phyloP scores from a whole-genome alignment of 1,140 invertebrate species.

The Argopecten irradians region DNA sequence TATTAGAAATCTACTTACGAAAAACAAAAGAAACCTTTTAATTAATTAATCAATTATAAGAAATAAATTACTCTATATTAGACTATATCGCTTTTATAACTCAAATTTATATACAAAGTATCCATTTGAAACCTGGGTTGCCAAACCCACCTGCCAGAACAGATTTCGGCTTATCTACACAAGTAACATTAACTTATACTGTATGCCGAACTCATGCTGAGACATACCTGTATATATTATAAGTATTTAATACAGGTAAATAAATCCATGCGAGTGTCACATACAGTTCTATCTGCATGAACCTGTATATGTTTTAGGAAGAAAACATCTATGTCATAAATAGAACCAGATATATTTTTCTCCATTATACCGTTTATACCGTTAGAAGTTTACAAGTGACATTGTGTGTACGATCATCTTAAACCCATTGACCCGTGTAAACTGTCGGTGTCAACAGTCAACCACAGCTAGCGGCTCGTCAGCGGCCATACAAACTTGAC shows the following conservation, averaged over 20 bases:
- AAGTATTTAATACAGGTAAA: neutral
- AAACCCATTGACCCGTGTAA: conserved; percentile 1
- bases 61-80: too few relatives aligned
- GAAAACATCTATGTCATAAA: neutral
- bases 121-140: too few relatives aligned
- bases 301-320: neutral
- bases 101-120: too few relatives aligned
- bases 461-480: neutral
- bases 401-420: neutral
- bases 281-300: neutral
- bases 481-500: neutral
- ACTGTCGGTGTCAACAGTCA: neutral
- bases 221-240: neutral
- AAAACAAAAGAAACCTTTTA: too few relatives aligned
- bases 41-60: too few relatives aligned
- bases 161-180: too few relatives aligned
- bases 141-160: neutral
- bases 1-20: too few relatives aligned
- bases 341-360: neutral
- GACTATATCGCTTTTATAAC: too few relatives aligned
- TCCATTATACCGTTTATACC: too few relatives aligned
- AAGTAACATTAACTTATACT: neutral
- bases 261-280: neutral
- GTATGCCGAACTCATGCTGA: neutral
- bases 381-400: neutral